Base-by-base conservation (phyloP, 1,140 invertebrate species). In the Brachionus koreanus region DNA sequence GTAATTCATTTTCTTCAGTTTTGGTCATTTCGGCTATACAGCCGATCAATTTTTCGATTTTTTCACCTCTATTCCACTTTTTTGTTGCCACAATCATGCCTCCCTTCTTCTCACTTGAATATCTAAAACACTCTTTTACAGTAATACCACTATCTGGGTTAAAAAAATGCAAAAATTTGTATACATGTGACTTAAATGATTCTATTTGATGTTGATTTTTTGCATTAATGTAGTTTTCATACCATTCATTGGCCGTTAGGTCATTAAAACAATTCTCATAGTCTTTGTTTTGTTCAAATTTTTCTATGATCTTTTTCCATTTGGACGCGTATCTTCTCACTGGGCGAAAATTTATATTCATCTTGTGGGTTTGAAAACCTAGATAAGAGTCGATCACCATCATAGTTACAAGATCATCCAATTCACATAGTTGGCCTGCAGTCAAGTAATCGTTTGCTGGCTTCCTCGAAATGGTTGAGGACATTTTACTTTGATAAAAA, bases 351-450 rank as follows among this genome's bases (percentile, higher is more conserved):
- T 49, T 57, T 5, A 42, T 12, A 33, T 82, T 97, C 97, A 99
- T 99, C 90, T 99, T 99, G 88, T 99, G 97, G 75, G 96, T 97
- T 16, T 90, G 91, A 87, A 98, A 97, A 76, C 95, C 95, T 83
- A 98, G 90, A 88, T 94, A 94, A 12, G 96, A 93, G 90, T 98
- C 97, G 49, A 99, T 90, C 83, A 98, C 93, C 42, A 98, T 90
- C 77, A 94, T 93, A 79, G 96, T 98, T 65, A 95, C 95, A 84
- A 97, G 89, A 89, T 98, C 97, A 89, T 99, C 97, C 90, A 96
- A 96, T 86, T 97, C 95, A 61, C 94, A 97, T 19, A 82, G 13
- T 33, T 74, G 69, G 10, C 69, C 19, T 7, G 69, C 37, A 25
- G 69, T 74, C 43, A 74, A 29, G 19, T 39, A 10, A 4, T 74